These are phyloP conservation scores for Drosophila borealis DNA, from an alignment of 2,888 invertebrate species.

Conservation along the genomic window DNA sequence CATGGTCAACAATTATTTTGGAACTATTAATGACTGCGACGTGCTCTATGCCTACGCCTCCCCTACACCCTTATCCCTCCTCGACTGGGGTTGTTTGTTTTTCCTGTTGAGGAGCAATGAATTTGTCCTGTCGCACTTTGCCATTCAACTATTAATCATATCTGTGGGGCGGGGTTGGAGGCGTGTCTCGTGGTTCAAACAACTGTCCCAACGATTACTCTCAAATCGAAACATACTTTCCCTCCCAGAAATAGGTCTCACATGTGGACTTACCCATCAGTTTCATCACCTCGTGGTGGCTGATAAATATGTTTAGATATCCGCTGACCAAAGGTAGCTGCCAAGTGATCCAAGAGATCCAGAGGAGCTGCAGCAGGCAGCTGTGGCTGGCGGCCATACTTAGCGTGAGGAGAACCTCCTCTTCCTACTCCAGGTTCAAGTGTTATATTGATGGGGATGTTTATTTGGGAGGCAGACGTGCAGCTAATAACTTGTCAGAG, in stretches of 20 bases:
- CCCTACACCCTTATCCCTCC: neutral
- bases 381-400: slow-evolving; percentile 37
- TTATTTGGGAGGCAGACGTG: slow-evolving; percentile 25
- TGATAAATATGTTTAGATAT: slow-evolving; percentile 92
- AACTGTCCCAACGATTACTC: slow-evolving; percentile 39
- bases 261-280: slow-evolving; percentile 88
- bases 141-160: slow-evolving; percentile 72
- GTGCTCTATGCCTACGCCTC: slow-evolving; percentile 36
- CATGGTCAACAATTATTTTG: slow-evolving; percentile 79
- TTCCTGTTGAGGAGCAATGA: slow-evolving; percentile 67
- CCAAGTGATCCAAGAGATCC: slow-evolving; percentile 77
- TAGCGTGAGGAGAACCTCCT: neutral
- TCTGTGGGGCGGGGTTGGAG: slow-evolving; percentile 25
- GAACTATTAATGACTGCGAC: slow-evolving; percentile 74
- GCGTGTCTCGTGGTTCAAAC: slow-evolving; percentile 27
- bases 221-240: slow-evolving; percentile 35
- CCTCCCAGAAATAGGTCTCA: neutral
- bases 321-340: slow-evolving; percentile 86
- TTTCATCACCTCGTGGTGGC: slow-evolving; percentile 92
- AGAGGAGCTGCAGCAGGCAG: slow-evolving; percentile 49
- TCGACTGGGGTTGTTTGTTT: slow-evolving; percentile 61
- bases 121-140: slow-evolving; percentile 69
- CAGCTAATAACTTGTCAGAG: slow-evolving; percentile 62
- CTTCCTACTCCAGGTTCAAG: neutral
- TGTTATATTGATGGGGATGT: slow-evolving; percentile 9